Evolutionary conservation across 1,140 invertebrate genomes (phyloP).

Genomic region (Elysia chlorotica): DNA sequence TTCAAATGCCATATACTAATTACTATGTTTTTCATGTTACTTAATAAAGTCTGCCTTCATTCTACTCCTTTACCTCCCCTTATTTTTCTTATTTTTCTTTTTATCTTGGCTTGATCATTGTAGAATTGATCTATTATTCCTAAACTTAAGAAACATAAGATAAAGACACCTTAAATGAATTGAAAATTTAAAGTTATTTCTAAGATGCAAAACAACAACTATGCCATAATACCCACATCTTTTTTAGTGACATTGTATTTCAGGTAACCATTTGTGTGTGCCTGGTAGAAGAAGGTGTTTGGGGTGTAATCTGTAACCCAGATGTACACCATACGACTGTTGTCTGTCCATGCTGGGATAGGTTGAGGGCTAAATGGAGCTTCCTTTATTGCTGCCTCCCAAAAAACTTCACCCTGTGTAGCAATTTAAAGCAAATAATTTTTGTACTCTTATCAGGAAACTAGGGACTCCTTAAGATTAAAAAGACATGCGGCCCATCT

Average conservation of each 20-base stretch:
- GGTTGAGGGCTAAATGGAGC: constrained; percentile 31
- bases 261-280: constrained; percentile 30
- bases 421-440: background rate
- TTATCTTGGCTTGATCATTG: too few species aligned
- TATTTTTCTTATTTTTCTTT: too few species aligned
- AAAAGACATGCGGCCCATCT: background rate
- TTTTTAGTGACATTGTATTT: constrained; percentile 34
- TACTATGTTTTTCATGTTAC: too few species aligned
- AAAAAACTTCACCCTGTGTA: constrained; percentile 39
- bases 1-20: too few species aligned
- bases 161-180: too few species aligned
- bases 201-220: too few species aligned
- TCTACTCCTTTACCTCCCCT: too few species aligned
- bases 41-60: too few species aligned
- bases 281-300: constrained; percentile 30
- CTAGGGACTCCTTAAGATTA: background rate
- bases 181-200: too few species aligned
- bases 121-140: too few species aligned
- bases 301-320: constrained; percentile 40
- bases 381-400: constrained; percentile 28
- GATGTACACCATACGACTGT: constrained; percentile 36
- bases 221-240: constrained; percentile 39
- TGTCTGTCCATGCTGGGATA: constrained; percentile 24
- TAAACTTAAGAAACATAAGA: too few species aligned
- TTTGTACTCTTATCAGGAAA: background rate